These are phyloP conservation scores for Zaprionus ornatus DNA, from an alignment of 1,140 invertebrate species.

Conservation along the genomic window DNA sequence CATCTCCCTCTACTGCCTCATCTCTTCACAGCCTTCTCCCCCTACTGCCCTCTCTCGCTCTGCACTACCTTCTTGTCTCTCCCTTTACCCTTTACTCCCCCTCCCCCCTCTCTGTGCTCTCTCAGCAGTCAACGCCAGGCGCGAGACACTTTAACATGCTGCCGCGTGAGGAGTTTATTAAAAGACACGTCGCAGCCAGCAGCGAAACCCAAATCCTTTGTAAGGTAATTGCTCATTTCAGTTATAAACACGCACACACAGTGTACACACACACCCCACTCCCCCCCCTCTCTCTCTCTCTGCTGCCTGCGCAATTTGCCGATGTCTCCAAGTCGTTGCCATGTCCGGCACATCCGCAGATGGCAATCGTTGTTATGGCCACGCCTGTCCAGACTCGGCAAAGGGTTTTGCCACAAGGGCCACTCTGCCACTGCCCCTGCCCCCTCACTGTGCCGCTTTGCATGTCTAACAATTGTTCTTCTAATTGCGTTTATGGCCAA, in stretches of 20 bases:
- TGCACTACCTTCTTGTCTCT: background rate
- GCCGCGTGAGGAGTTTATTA: constrained; percentile 77
- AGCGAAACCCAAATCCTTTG: constrained; percentile 60
- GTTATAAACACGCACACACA: constrained; percentile 78
- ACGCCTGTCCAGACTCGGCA: constrained; percentile 13
- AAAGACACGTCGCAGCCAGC: constrained; percentile 51
- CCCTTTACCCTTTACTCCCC: background rate
- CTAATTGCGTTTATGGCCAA: constrained; percentile 79
- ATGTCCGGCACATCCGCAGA: constrained; percentile 43
- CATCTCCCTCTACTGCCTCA: background rate
- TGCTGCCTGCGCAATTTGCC: background rate
- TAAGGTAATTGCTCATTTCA: constrained; percentile 81
- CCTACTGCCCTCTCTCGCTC: background rate
- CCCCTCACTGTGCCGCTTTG: constrained; percentile 53
- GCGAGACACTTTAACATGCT: constrained; percentile 66
- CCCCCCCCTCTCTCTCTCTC: background rate
- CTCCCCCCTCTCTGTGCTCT: constrained; percentile 32
- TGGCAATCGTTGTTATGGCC: constrained; percentile 63
- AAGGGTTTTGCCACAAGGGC: constrained; percentile 26
- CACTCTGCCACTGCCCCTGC: background rate
- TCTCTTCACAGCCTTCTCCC: too few species aligned
- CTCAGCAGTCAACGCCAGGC: constrained; percentile 75
- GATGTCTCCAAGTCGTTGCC: constrained; percentile 7
- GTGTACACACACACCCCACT: background rate
- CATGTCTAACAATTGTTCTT: constrained; percentile 83